These are phyloP conservation scores for Caenorhabditis plicata DNA, from an alignment of 2,888 invertebrate species.

Conservation along the genomic window DNA sequence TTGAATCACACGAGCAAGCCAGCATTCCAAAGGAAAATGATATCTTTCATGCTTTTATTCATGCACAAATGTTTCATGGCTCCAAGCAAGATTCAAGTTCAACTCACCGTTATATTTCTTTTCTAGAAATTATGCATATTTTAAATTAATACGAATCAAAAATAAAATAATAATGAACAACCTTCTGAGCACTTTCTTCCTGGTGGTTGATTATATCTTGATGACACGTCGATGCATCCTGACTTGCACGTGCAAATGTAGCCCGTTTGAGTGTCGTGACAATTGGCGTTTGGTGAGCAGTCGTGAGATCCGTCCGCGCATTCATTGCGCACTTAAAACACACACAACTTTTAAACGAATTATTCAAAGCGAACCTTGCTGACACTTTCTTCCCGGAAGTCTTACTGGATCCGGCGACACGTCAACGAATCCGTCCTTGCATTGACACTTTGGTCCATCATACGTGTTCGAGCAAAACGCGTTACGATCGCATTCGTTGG, in stretches of 20 bases:
- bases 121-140: no score
- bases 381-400: constrained; percentile 56
- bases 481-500: constrained; percentile 55
- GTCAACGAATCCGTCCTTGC: constrained; percentile 51
- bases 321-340: constrained; percentile 49
- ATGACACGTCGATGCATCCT: constrained; percentile 54
- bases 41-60: no score
- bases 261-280: constrained; percentile 49
- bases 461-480: constrained; percentile 61
- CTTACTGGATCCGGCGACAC: constrained; percentile 51
- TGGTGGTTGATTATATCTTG: constrained; percentile 47
- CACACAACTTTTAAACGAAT: not conserved
- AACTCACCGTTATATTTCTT: no score
- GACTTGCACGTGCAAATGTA: constrained; percentile 49
- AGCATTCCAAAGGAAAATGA: no score
- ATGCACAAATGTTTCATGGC: no score
- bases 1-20: no score
- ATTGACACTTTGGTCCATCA: constrained; percentile 55
- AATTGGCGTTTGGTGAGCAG: constrained; percentile 52
- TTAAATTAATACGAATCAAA: no score
- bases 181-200: constrained; percentile 54
- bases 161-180: no score
- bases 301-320: constrained; percentile 56
- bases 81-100: no score
- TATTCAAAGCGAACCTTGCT: constrained; percentile 24